phyloP scores from a whole-genome alignment of 2,797 vertebrate species.

The Enteromius radiatus region DNA sequence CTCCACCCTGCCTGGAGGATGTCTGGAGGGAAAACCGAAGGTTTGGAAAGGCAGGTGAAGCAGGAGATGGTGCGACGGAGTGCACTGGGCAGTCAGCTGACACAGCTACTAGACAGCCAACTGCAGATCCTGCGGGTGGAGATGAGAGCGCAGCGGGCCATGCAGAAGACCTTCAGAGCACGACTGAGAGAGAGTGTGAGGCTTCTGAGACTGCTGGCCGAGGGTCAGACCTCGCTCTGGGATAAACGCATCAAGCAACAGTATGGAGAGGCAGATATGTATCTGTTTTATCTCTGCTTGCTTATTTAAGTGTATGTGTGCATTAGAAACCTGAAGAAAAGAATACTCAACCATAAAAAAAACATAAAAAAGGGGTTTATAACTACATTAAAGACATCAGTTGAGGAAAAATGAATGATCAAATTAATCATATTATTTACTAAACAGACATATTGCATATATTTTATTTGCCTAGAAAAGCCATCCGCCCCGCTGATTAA shows the following conservation, averaged over 20 bases:
- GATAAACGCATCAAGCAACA: conserved; percentile 68
- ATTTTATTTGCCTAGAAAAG: too few species aligned
- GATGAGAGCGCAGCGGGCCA: conserved; percentile 75
- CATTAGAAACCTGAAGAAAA: not conserved
- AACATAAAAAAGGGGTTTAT: not conserved
- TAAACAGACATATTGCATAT: too few species aligned
- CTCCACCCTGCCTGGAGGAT: conserved; percentile 68
- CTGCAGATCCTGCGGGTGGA: conserved; percentile 78
- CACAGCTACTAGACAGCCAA: conserved; percentile 76
- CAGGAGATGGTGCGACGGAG: conserved; percentile 76
- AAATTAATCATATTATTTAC: not conserved
- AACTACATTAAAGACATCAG: not conserved
- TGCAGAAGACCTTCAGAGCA: conserved; percentile 75
- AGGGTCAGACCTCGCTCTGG: conserved; percentile 55
- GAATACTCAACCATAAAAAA: not conserved
- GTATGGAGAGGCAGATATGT: conserved; percentile 62
- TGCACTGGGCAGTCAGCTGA: conserved; percentile 75
- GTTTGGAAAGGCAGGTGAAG: conserved; percentile 79
- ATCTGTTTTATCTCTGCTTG: not conserved
- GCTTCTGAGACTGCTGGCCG: conserved; percentile 68
- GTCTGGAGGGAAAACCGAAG: conserved; percentile 56
- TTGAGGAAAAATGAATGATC: not conserved
- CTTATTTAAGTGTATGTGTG: not conserved
- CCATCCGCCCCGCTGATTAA: too few species aligned
- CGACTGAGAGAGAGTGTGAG: conserved; percentile 72